A percentile compares a stretch with the other conserved stretches of the same genome.
These are phyloP conservation scores for Drosophila siamana DNA, from an alignment of 2,888 invertebrate species.

Conservation along the genomic window DNA sequence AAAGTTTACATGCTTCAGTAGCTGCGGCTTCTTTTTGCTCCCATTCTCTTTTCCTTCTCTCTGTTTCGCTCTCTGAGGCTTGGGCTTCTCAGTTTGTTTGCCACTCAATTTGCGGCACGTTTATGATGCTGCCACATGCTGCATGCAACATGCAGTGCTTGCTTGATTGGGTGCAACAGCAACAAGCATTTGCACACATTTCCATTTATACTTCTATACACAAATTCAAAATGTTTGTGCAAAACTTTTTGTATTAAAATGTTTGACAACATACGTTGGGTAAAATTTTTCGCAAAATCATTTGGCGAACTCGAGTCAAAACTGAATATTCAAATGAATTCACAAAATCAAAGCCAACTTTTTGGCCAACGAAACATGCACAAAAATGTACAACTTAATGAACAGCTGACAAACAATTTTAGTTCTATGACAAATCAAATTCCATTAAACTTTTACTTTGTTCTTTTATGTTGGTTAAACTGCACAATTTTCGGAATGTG, in stretches of 20 bases:
- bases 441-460: constrained; percentile 8
- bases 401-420: constrained; percentile 30
- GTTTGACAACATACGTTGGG: constrained; percentile 28
- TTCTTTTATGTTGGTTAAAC: not conserved
- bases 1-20: constrained; percentile 58
- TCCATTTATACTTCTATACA: not conserved
- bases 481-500: constrained; percentile 13
- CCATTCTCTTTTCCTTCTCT: not conserved
- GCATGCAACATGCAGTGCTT: constrained; percentile 17
- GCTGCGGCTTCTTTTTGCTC: constrained; percentile 36
- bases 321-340: constrained; percentile 35
- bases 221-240: constrained; percentile 9
- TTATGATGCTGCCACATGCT: constrained; percentile 34
- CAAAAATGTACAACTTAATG: constrained; percentile 30
- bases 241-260: constrained; percentile 44
- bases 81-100: constrained; percentile 29
- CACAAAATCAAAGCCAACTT: constrained; percentile 32
- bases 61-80: constrained; percentile 19
- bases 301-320: constrained; percentile 18
- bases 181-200: not conserved
- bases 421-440: constrained; percentile 4
- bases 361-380: not conserved
- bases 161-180: constrained; percentile 24
- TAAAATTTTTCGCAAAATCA: constrained; percentile 15
- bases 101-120: constrained; percentile 56